Conservation (phyloP, 1,140 invertebrate species). For the Leptopilina clavipes region DNA sequence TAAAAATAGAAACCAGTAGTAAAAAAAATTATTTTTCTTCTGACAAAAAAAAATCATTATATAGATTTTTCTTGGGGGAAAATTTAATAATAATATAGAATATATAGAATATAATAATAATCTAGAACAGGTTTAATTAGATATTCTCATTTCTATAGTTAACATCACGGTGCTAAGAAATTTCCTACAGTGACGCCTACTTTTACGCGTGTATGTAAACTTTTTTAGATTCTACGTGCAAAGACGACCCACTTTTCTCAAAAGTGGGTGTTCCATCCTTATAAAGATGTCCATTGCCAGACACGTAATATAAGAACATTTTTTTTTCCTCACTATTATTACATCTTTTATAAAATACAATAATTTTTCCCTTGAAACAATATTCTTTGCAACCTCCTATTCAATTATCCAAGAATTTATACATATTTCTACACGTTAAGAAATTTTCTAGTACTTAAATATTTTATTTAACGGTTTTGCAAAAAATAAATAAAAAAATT, state of each 20-base stretch:
- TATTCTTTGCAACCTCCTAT: background rate
- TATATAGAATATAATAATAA: background rate
- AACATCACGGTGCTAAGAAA: slow-evolving; percentile 2
- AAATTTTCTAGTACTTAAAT: no score
- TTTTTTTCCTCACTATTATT: slow-evolving; percentile 7
- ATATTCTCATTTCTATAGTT: slow-evolving; percentile 16
- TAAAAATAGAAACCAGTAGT: no score
- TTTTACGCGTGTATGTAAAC: slow-evolving; percentile 28
- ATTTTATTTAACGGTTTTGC: no score
- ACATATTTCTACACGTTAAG: background rate
- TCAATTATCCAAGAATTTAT: background rate
- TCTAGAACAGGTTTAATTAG: background rate
- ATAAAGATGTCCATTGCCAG: slow-evolving; percentile 30
- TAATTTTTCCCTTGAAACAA: background rate
- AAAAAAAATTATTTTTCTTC: no score
- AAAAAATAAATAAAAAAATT: no score
- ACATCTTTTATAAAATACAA: slow-evolving; percentile 4
- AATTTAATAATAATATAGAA: no score
- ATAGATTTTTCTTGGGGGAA: background rate
- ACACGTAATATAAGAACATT: slow-evolving; percentile 14
- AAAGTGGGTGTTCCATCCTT: slow-evolving; percentile 27
- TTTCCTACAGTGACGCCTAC: slow-evolving; percentile 11
- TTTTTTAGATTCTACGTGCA: slow-evolving; percentile 15
- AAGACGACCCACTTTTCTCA: slow-evolving; percentile 27
- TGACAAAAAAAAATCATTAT: no score